Evolutionary conservation across 2,113 vertebrate species (phyloP), one percentile per base, ranked within the genome.

Genomic region (Hucho hucho): DNA sequence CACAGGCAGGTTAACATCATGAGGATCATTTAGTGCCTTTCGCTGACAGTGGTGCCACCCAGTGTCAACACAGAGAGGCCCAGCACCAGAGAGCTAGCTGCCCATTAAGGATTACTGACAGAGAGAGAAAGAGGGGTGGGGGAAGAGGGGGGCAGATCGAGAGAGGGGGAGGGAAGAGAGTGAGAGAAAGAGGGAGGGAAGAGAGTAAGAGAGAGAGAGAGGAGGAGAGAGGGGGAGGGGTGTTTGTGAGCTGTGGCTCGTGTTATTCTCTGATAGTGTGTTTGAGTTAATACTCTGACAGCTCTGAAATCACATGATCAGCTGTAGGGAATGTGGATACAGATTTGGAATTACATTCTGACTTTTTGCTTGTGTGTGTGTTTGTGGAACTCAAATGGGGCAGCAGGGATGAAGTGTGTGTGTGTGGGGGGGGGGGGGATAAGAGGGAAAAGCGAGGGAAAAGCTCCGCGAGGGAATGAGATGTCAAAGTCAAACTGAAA

Each of bases 51-150:
- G 49, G 16, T 14, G 49, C 49, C 14, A 53, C 16, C 49, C 49
- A 53, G 49, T 14, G 16, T 43, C 37, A 43, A 43, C 9, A 9
- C 49, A 16, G 49, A 25, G 22, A 25, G 59, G n/a, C 59, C 24
- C 20, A 18, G 59, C 6, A 43, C 65, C 58, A 37, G 47, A 53
- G 16, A 3, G 22, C 37, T 43, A 43, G 37, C 9, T 25, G 6
- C 12, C 37, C 37, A 43, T 43, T 43, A 43, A 9, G 37, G 12
- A 47, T 72, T 26, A 43, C 37, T 43, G 37, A 37, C 37, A 37
- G 32, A 43, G 37, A 43, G 37, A 43, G 72, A 53, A 22, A 70
- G 64, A 68, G 66, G 32, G 49, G 77, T 72, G 70, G 83, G 72
- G 65, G 73, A 20, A 61, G 46, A 74, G 70, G 63, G 73, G 73